Base-by-base conservation (phyloP, 92 coral and sea anemone genomes). In the Desmophyllum pertusum region DNA sequence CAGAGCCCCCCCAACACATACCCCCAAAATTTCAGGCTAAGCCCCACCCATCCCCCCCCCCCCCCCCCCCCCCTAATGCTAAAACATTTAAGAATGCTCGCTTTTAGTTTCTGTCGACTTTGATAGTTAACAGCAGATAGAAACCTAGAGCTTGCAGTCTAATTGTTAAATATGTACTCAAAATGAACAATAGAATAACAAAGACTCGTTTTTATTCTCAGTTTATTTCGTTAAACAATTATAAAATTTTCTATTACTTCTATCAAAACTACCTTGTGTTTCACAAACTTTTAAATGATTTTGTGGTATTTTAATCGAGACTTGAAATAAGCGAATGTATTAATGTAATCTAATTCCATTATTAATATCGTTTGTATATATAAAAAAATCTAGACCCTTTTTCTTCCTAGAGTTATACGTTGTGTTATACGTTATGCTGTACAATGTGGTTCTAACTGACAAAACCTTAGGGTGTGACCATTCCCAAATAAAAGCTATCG, bases 221-320 rank as follows among this genome's bases (percentile, higher is more conserved):
- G 40, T 67, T 67, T 67, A 67, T 67, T 67, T 33, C 35, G 33
- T 59, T 67, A 37, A 67, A 36, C 42, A 67, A 35, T 67, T 67
- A 37, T 67, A 67, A 67, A 33, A 67, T 1, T 18, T 14, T 21
- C 45, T 37, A 18, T 10, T 67, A 67, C n/a, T 37, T 67, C 72
- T 35, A 67, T 67, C 72, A 36, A 37, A 67, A 33, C 45, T 67
- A 36, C 36, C 42, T 35, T 14, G 41, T 18, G 42, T 67, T 67
- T 10, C 21, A 33, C 70, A 13, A 65, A 67, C 42, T 38, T 43
- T 67, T 1, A 25, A 67, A 67, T 23, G 72, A 67, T 36, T 37
- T n/a, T 67, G 43, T 36, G 42, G 33, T 18, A 35, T 21, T 18
- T 36, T 33, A 50, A 50, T 15, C 18, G 71, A 57, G 40, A 33